Conservation (phyloP, 2,113 vertebrate species). For the Xiphophorus hellerii region DNA sequence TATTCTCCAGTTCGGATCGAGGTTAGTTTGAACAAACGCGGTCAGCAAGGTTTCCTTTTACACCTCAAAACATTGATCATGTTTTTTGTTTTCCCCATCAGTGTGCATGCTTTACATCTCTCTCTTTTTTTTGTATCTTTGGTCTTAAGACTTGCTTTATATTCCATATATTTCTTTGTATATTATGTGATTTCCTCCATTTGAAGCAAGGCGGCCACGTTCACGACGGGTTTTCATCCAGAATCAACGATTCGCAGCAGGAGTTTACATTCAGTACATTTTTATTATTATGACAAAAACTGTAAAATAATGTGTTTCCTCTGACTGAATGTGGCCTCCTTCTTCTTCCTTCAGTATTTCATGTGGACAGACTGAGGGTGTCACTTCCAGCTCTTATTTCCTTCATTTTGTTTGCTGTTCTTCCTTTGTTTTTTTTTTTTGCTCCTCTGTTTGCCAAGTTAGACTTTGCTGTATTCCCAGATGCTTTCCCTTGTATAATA, state of each 20-base stretch:
- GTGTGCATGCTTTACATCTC: conserved; percentile 66
- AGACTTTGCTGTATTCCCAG: conserved; percentile 95
- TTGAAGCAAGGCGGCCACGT: conserved; percentile 81
- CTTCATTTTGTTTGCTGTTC: conserved; percentile 49
- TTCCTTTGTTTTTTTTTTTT: conserved; percentile 77
- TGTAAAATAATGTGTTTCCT: conserved; percentile 63
- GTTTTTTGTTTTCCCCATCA: conserved; percentile 66
- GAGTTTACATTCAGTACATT: conserved; percentile 53
- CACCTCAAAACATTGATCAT: conserved; percentile 76
- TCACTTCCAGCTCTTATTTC: conserved; percentile 84
- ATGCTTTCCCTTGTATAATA: conserved; percentile 98
- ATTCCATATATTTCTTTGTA: conserved; percentile 85
- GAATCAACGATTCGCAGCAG: conserved; percentile 45
- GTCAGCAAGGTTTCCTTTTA: conserved; percentile 68
- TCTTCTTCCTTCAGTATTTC: conserved; percentile 89
- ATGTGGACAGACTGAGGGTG: conserved; percentile 86
- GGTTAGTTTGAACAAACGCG: conserved; percentile 79
- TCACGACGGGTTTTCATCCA: conserved; percentile 58
- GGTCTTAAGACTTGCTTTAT: conserved; percentile 74
- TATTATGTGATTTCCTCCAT: conserved; percentile 82
- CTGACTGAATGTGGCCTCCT: conserved; percentile 90
- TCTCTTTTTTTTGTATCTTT: conserved; percentile 64
- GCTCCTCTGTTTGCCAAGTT: conserved; percentile 93
- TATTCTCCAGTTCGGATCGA: conserved; percentile 78
- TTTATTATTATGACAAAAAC: not conserved